Evolutionary conservation across 2,113 vertebrate species (phyloP).

Genomic region (Numida meleagris): DNA sequence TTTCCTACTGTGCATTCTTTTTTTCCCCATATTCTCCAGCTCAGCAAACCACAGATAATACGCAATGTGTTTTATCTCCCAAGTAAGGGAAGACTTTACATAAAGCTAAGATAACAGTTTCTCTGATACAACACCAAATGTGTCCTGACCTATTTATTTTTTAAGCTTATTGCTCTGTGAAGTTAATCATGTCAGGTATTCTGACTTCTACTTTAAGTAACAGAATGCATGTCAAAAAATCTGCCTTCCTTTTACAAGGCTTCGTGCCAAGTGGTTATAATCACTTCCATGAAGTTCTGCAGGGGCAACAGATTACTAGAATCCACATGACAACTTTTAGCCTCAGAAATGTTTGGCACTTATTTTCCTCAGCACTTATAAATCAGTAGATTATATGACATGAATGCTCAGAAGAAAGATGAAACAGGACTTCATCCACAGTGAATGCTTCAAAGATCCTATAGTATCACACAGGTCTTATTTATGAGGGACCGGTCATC

Average conservation of each 20-base stretch:
- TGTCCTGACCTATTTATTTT: neutral
- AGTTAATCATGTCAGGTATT: neutral
- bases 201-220: neutral
- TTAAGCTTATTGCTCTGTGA: neutral
- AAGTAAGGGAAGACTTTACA: neutral
- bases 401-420: slow-evolving; percentile 15
- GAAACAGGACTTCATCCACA: neutral
- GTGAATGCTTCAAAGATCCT: neutral
- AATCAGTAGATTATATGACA: slow-evolving; percentile 30
- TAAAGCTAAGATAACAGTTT: neutral
- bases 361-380: slow-evolving; percentile 6
- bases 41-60: neutral
- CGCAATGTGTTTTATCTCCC: neutral
- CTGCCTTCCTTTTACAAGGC: neutral
- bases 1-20: neutral
- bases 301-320: neutral
- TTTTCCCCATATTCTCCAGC: neutral
- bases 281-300: neutral
- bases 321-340: neutral
- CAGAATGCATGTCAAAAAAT: neutral
- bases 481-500: slow-evolving; percentile 16
- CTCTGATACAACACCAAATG: neutral
- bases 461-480: slow-evolving; percentile 2
- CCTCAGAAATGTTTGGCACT: neutral
- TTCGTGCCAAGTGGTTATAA: neutral